Evolutionary conservation across 2,797 vertebrate species (phyloP), one percentile per base, ranked within the genome.

Genomic region (Garrulus glandarius): DNA sequence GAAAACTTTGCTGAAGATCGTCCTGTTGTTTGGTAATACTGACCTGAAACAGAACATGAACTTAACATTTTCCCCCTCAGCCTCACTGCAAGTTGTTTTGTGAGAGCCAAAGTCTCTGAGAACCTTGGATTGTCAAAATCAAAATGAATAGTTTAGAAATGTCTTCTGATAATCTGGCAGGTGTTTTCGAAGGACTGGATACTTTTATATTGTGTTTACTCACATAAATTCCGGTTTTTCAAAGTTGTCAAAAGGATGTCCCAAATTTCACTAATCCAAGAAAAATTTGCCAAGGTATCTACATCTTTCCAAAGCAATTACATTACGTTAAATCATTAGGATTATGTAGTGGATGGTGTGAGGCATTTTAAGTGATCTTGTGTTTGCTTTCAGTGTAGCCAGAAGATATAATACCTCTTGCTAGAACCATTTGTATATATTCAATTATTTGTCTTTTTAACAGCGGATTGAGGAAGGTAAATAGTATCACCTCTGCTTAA

Each of bases 21-120:
- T 39, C 99, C 99, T 5, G 95, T 97, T 9, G 96, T 98, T 97
- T 99, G 97, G 64, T 97, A 98, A 97, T 99, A 99, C 67, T 99
- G 99, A 71, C 99, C 99, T 99, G 92, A 83, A 96, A 92, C 75
- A 89, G 13, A 85, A 57, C 2, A 27, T 15, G 47, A 63, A 63
- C 14, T 43, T 74, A 29, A 29, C 15, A 11, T 75, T 75, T 87
- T 67, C 26, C 32, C 10, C 17, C 78, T 95, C 53, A 64, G 63
- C 43, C 16, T 56, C 2, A 1, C 49, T 79, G 32, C 6, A n/a
- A 52, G 16, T 43, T 78, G 50, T 57, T 89, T 71, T 41, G 46
- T n/a, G 37, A 74, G 56, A 57, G 56, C 27, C 15, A n/a, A 2
- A 36, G 41, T 63, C 18, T 79, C 63, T 76, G 30, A 56, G 74